These are phyloP conservation scores for Lasioglossum vierecki DNA, from an alignment of 2,888 invertebrate species.

Conservation along the genomic window DNA sequence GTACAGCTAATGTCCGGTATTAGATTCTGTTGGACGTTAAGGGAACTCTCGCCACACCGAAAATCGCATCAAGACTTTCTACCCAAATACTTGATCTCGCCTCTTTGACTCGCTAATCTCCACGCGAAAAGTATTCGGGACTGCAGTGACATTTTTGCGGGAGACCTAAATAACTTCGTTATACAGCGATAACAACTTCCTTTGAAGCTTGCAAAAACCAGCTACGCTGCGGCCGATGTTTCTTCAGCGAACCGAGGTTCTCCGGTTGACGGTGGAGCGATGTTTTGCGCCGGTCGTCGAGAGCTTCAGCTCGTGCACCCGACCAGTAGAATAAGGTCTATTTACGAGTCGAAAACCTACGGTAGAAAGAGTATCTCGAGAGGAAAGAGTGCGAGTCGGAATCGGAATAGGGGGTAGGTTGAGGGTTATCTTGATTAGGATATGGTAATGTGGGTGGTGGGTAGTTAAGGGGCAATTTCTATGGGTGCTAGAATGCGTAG, in stretches of 20 bases:
- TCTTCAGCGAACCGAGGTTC: neutral
- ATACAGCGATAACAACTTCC: neutral
- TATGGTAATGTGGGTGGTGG: constrained; percentile 66
- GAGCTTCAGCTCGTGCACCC: neutral
- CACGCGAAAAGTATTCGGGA: neutral
- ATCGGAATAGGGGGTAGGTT: constrained; percentile 44
- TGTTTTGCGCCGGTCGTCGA: neutral
- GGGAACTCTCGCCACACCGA: too few species aligned
- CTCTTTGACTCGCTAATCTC: neutral
- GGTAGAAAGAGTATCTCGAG: constrained; percentile 17
- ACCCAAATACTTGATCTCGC: neutral
- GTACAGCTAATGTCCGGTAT: too few species aligned
- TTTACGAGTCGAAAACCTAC: constrained; percentile 58
- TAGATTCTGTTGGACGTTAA: too few species aligned
- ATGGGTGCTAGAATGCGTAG: constrained; percentile 66
- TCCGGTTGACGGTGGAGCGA: neutral
- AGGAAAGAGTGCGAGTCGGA: constrained; percentile 11
- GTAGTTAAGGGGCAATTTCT: constrained; percentile 68
- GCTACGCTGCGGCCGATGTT: neutral
- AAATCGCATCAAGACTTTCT: too few species aligned
- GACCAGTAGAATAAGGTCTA: constrained; percentile 25
- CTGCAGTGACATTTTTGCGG: neutral
- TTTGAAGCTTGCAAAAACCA: neutral
- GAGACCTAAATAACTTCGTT: neutral
- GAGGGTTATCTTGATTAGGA: constrained; percentile 72